Percentiles rank a stretch among this genome's conserved stretches.
Conservation (phyloP, 2,888 invertebrate genomes). For the Platynereis dumerilii region DNA sequence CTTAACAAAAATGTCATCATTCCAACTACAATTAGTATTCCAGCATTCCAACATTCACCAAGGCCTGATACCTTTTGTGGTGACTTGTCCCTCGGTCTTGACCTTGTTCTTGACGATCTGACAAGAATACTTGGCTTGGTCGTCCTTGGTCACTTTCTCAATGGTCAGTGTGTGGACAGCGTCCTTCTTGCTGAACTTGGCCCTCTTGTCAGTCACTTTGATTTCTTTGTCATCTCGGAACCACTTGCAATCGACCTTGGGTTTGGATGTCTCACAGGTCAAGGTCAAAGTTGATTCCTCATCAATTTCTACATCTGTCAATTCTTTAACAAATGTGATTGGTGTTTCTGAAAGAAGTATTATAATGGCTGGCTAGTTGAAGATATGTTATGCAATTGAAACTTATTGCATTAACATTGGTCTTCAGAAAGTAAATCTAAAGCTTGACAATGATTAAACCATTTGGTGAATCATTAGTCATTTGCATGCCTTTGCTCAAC, state of each 20-base stretch:
- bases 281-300: conserved; percentile 47
- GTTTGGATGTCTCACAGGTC: conserved; percentile 79
- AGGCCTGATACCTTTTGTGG: conserved; percentile 62
- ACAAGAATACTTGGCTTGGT: conserved; percentile 78
- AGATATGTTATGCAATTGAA: too few species aligned
- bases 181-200: conserved; percentile 37
- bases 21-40: too few species aligned
- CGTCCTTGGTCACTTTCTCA: conserved; percentile 64
- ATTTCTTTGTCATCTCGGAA: conserved; percentile 87
- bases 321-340: conserved; percentile 40
- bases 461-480: too few species aligned
- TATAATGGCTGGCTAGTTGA: too few species aligned
- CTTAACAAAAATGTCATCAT: too few species aligned
- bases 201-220: conserved; percentile 65
- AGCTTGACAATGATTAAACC: too few species aligned
- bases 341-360: conserved; percentile 45
- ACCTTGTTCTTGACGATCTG: conserved; percentile 64
- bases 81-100: conserved; percentile 72
- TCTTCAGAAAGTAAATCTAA: too few species aligned
- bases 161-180: conserved; percentile 50
- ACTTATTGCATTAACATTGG: too few species aligned
- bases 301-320: conserved; percentile 43
- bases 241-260: conserved; percentile 82
- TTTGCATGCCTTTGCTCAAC: too few species aligned
- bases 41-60: too few species aligned